A percentile compares a stretch with the other conserved stretches of the same genome.
phyloP scores from a whole-genome alignment of 2,888 invertebrate species.

The Epinotia nisella region DNA sequence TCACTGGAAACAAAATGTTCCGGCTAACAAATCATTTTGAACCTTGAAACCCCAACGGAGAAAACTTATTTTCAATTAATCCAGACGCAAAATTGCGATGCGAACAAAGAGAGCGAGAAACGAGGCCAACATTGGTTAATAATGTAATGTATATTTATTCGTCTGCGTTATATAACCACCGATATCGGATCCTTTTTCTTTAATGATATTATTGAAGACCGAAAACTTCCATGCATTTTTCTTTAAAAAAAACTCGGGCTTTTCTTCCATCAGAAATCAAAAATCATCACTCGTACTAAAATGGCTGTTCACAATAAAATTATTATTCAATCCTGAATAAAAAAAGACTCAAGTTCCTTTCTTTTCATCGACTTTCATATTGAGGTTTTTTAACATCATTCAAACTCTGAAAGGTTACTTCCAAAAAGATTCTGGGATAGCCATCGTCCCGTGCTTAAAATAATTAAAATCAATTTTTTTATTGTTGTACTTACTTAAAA shows the following conservation, averaged over 20 bases:
- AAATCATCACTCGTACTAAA: not conserved
- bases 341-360: not conserved
- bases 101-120: conserved; percentile 84
- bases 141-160: conserved; percentile 84
- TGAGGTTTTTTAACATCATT: conserved; percentile 15
- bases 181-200: conserved; percentile 69
- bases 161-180: conserved; percentile 75
- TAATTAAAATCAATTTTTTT: conserved; percentile 36
- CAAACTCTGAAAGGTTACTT: not conserved
- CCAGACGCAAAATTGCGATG: conserved; percentile 72
- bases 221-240: not conserved
- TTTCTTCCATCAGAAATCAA: not conserved
- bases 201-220: conserved; percentile 13
- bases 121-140: conserved; percentile 84
- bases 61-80: conserved; percentile 79
- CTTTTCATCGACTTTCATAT: conserved; percentile 38
- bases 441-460: not conserved
- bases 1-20: conserved; percentile 71
- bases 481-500: conserved; percentile 60
- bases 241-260: not conserved
- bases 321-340: not conserved
- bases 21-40: conserved; percentile 75
- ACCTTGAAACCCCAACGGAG: conserved; percentile 71
- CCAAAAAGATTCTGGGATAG: not conserved
- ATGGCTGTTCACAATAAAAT: not conserved